Evolutionary conservation across 2,888 invertebrate species (phyloP), one percentile per base, ranked within the genome.

Genomic region (Lithophane socia): DNA sequence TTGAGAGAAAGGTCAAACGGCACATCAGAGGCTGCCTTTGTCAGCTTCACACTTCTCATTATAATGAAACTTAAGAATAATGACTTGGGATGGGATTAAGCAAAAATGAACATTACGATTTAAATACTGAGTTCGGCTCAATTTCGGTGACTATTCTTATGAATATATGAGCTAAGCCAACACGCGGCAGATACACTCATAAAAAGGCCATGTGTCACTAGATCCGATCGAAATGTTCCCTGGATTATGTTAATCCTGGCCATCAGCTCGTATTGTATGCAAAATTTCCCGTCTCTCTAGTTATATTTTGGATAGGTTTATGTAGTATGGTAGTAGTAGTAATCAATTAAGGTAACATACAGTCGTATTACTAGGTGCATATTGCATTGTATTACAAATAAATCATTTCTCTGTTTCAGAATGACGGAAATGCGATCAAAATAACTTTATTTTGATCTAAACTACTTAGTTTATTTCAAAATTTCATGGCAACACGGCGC

Each of bases 191-290:
- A 73, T 81, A 76, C 49, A 75, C 60, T 75, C 75, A 75, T 84
- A 82, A 85, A 85, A 85, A 73, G 70, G 66, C 77, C 86, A 85
- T 84, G 61, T 85, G 74, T 78, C 83, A 82, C 78, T 73, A 73
- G 64, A 86, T 74, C 74, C 76, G 66, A 85, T 86, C 73, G 75
- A 86, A 83, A 83, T 82, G 71, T 82, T 60, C 74, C 72, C 69
- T 73, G 79, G 86, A 85, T 85, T 85, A 85, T 85, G 86, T 78
- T 86, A 85, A 85, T 85, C 86, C 80, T 16, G 73, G 67, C 77
- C 75, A 85, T 85, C 86, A 80, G 80, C 77, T 85, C 83, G 79
- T 73, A 69, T 66, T 85, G 74, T 80, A 83, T 85, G 84, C 80
- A 74, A 85, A 85, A 86, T 77, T 60, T 71, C 68, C 61, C 42